Base-by-base conservation (phyloP, 2,113 vertebrate genomes). In the Ictalurus punctatus region DNA sequence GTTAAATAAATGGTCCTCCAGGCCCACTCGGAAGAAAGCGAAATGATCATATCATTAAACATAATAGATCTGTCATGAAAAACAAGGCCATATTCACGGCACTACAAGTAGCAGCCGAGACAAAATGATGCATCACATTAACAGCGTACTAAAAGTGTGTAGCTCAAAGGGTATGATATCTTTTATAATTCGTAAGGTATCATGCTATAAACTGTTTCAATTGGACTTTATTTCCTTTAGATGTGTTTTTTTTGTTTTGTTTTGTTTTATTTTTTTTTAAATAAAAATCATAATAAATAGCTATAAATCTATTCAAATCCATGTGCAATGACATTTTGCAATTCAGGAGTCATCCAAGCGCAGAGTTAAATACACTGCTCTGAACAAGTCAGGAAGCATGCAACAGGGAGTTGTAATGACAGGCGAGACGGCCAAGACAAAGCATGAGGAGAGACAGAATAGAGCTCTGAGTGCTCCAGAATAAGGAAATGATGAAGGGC, bases 31-130 rank as follows among this genome's bases (percentile, higher is more conserved):
- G 87, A 92, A 90, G 89, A 91, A 89, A 91, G 86, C 63, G 87
- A 91, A 92, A 92, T 89, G 91, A 91, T 91, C 89, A 89, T 91
- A 90, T 91, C 90, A 91, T 93, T 92, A 93, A 87, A 90, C 90
- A 56, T 89, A 90, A 92, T 86, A 87, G 90, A 93, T 93, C 90
- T 92, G 91, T 92, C 92, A 92, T 83, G 83, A 88, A 90, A 93
- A 89, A 91, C 87, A 90, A 88, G 87, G 88, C 74, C 85, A 79
- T 65, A 88, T 79, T 79, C 89, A 89, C 63, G 61, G 83, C 54
- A 79, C 79, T 90, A 89, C 87, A 86, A 91, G 86, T 90, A 90
- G 87, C 82, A 88, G 30, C 83, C 84, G 1, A 81, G 83, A 88
- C 80, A 86, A 86, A 89, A 89, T 84, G 85, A 69, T 63, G 74